Conservation (phyloP, 2,888 invertebrate species). For the Rhopalosiphum nymphaeae region DNA sequence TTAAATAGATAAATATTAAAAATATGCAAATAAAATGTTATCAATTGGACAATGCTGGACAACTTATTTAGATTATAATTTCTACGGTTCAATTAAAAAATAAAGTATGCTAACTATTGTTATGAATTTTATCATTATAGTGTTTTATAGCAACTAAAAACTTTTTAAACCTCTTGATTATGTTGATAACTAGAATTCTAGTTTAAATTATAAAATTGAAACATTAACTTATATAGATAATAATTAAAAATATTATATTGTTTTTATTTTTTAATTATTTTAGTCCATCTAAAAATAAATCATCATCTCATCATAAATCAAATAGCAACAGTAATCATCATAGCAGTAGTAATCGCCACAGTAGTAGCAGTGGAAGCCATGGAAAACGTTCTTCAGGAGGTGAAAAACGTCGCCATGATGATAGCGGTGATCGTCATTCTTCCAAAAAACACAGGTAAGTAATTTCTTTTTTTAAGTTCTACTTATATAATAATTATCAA, state of each 20-base stretch:
- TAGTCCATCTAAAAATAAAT: slow-evolving; percentile 63
- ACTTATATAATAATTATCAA: neutral
- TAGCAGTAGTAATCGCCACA: slow-evolving; percentile 45
- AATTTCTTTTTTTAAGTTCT: neutral
- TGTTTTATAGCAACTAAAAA: neutral
- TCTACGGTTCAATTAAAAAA: too few relatives aligned
- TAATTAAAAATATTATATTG: neutral
- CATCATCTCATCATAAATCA: slow-evolving; percentile 59
- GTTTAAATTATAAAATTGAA: neutral
- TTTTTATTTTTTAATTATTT: neutral
- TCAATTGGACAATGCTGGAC: too few relatives aligned
- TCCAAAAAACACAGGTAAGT: slow-evolving; percentile 66
- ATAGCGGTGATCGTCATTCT: slow-evolving; percentile 76
- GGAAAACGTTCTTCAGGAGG: slow-evolving; percentile 69
- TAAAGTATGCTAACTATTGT: too few relatives aligned
- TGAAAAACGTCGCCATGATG: slow-evolving; percentile 83
- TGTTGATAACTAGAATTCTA: neutral
- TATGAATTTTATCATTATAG: neutral
- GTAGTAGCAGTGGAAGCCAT: slow-evolving; percentile 65
- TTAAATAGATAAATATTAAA: too few relatives aligned
- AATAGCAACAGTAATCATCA: slow-evolving; percentile 45
- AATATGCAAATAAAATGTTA: too few relatives aligned
- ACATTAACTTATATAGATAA: neutral
- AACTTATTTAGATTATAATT: too few relatives aligned
- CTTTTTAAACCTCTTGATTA: neutral